phyloP scores from a whole-genome alignment of 2,888 invertebrate species.

The Tiliacea aurago region DNA sequence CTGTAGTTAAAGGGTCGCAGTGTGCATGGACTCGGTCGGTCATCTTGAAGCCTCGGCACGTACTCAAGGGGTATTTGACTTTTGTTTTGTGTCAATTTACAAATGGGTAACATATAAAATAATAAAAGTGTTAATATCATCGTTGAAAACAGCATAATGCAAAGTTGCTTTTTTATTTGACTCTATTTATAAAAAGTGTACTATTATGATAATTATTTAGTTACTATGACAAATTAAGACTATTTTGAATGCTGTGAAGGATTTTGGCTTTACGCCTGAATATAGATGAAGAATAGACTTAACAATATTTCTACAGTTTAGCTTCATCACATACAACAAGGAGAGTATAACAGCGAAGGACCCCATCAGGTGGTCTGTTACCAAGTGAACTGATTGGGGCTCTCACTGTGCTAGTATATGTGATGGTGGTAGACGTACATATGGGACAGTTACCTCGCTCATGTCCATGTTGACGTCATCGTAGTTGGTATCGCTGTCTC shows the following conservation, averaged over 20 bases:
- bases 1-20: constrained; percentile 71
- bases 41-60: constrained; percentile 80
- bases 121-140: constrained; percentile 91
- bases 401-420: constrained; percentile 45
- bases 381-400: constrained; percentile 37
- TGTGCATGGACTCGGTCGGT: constrained; percentile 73
- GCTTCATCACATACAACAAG: constrained; percentile 46
- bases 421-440: constrained; percentile 42
- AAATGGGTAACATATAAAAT: constrained; percentile 91
- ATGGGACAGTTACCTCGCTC: constrained; percentile 91
- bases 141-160: constrained; percentile 83
- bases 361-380: constrained; percentile 30
- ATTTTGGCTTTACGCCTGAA: constrained; percentile 52
- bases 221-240: constrained; percentile 40
- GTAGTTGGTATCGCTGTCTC: constrained; percentile 92
- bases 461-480: constrained; percentile 95
- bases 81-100: constrained; percentile 91
- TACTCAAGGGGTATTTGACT: constrained; percentile 87
- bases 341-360: constrained; percentile 35
- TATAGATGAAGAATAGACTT: constrained; percentile 57
- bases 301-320: constrained; percentile 47
- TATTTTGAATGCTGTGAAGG: constrained; percentile 51
- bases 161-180: constrained; percentile 69
- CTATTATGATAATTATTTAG: constrained; percentile 49
- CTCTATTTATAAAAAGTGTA: constrained; percentile 50